These are phyloP conservation scores for Arbacia lixula DNA, from an alignment of 53 echinoderm and acorn worm species.

Conservation along the genomic window DNA sequence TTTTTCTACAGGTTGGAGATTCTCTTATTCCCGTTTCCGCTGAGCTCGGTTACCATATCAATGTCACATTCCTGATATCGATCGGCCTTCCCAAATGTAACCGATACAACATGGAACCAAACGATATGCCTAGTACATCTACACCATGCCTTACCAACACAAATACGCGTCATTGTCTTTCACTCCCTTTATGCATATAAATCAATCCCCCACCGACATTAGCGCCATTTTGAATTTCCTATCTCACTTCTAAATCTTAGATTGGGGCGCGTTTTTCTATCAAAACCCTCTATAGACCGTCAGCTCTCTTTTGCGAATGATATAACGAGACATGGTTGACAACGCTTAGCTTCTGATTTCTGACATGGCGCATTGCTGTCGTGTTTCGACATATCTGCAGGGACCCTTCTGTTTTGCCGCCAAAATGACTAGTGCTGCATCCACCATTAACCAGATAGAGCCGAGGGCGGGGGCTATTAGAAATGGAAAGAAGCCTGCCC, in stretches of 20 bases:
- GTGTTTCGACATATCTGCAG: background rate
- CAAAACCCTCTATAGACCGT: conserved; percentile 15
- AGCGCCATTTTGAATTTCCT: conserved; percentile 38
- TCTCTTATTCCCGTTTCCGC: too few relatives aligned
- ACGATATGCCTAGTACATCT: too few relatives aligned
- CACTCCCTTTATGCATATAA: background rate
- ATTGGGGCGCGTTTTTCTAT: background rate
- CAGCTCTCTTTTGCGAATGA: conserved; percentile 32
- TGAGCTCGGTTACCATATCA: too few relatives aligned
- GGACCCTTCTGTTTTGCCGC: conserved; percentile 43
- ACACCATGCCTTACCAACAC: too few relatives aligned
- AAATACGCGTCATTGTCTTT: background rate
- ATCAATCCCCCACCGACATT: too few relatives aligned
- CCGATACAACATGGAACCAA: too few relatives aligned
- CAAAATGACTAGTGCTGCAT: conserved; percentile 32
- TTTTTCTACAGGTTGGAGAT: too few relatives aligned
- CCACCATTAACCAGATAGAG: conserved; percentile 28
- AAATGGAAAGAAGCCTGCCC: too few relatives aligned
- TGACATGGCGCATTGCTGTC: too few relatives aligned
- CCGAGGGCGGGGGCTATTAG: too few relatives aligned
- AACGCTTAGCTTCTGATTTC: background rate
- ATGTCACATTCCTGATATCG: too few relatives aligned
- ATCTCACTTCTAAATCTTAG: conserved; percentile 14
- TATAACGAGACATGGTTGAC: conserved; percentile 21
- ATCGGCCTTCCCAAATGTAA: too few relatives aligned